A percentile compares a stretch with the other conserved stretches of the same genome.
Conservation (phyloP, 1,140 invertebrate genomes). For the Zophobas atratus region DNA sequence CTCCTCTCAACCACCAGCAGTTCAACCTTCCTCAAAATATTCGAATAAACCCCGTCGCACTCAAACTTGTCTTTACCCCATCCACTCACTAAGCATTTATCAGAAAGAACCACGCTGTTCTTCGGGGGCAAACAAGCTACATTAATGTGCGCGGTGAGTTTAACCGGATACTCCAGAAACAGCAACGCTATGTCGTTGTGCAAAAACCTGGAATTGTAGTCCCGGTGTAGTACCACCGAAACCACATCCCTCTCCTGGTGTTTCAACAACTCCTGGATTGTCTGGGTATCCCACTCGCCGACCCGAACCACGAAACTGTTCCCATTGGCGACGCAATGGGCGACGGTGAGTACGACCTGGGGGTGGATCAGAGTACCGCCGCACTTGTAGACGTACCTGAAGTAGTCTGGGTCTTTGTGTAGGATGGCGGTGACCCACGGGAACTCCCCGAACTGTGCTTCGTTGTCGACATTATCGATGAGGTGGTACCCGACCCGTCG, state of each 20-base stretch:
- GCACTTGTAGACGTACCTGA: slow-evolving; percentile 75
- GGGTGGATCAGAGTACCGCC: slow-evolving; percentile 82
- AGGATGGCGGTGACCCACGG: slow-evolving; percentile 87
- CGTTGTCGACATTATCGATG: slow-evolving; percentile 21
- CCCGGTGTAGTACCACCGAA: slow-evolving; percentile 70
- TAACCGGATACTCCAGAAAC: slow-evolving; percentile 69
- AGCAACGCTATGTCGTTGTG: slow-evolving; percentile 75
- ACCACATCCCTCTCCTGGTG: slow-evolving; percentile 79
- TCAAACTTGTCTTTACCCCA: slow-evolving; percentile 84
- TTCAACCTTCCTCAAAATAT: slow-evolving; percentile 76
- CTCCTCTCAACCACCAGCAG: slow-evolving; percentile 73
- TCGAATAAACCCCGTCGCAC: slow-evolving; percentile 64
- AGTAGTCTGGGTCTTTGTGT: slow-evolving; percentile 67
- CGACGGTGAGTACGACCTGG: slow-evolving; percentile 78
- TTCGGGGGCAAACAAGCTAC: slow-evolving; percentile 73
- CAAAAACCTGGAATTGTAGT: slow-evolving; percentile 68
- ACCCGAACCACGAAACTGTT: slow-evolving; percentile 72
- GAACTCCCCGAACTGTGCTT: slow-evolving; percentile 80
- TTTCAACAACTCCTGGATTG: slow-evolving; percentile 76
- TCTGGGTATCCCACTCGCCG: slow-evolving; percentile 86
- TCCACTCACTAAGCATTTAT: slow-evolving; percentile 80
- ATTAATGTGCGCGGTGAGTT: slow-evolving; percentile 74
- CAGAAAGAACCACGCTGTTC: slow-evolving; percentile 65
- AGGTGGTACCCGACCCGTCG: slow-evolving; percentile 40
- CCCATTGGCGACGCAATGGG: slow-evolving; percentile 71